phyloP scores from a whole-genome alignment of 2,113 vertebrate species.

The Cavia aperea region DNA sequence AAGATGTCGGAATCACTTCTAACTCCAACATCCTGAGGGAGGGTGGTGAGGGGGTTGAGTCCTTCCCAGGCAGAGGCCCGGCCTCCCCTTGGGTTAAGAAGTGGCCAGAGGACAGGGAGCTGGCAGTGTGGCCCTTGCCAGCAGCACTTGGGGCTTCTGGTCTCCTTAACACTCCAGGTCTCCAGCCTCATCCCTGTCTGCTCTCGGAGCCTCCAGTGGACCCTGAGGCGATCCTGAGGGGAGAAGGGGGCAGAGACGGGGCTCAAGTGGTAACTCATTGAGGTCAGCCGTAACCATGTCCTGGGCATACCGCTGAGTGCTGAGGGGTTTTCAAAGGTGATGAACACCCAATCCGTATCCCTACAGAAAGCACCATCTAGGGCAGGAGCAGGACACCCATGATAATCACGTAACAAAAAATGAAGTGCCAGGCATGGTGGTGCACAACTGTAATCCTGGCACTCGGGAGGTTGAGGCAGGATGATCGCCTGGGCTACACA shows the following conservation, averaged over 20 bases:
- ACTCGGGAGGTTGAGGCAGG: no score
- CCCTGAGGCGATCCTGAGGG: slow-evolving; percentile 41
- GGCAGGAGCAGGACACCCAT: rapidly evolving
- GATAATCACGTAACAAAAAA: background rate
- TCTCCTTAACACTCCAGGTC: slow-evolving; percentile 7
- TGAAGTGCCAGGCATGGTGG: no score
- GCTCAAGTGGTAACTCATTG: background rate
- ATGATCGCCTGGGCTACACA: no score
- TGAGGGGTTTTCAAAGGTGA: background rate
- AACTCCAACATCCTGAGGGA: background rate
- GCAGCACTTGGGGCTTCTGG: slow-evolving; percentile 45
- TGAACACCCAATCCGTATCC: background rate
- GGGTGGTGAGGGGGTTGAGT: background rate
- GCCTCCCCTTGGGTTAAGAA: background rate
- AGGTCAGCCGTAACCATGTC: rapidly evolving
- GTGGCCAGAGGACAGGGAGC: background rate
- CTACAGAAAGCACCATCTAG: background rate
- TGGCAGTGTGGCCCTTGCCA: background rate
- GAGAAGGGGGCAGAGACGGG: background rate
- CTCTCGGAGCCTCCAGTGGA: background rate
- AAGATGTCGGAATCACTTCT: background rate
- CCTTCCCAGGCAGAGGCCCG: background rate
- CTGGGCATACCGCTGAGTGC: rapidly evolving
- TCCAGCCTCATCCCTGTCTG: slow-evolving; percentile 20
- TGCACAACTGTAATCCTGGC: no score